phyloP scores from a whole-genome alignment of 2,113 vertebrate genomes.

The Thunnus thynnus region DNA sequence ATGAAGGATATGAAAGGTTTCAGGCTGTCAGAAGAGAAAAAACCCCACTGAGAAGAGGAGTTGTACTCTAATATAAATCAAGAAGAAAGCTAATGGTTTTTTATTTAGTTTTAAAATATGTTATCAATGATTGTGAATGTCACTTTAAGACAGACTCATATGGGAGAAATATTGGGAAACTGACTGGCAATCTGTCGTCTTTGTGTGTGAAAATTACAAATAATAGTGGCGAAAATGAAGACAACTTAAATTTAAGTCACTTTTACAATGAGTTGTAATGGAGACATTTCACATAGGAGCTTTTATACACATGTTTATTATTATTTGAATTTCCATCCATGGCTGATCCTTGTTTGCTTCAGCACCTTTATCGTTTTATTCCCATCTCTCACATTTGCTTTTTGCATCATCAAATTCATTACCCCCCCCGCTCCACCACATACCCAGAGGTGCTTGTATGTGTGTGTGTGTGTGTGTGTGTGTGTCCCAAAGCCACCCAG shows the following conservation, averaged over 20 bases:
- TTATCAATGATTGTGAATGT: conserved; percentile 10
- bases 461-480: conserved; percentile 33
- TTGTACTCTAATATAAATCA: neutral
- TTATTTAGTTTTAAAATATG: conserved; percentile 8
- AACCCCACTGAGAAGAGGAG: conserved; percentile 5
- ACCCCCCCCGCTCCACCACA: neutral
- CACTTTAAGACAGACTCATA: conserved; percentile 18
- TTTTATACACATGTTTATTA: neutral
- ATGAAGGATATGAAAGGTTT: conserved; percentile 62
- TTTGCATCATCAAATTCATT: conserved; percentile 4
- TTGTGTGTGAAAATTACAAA: conserved; percentile 1
- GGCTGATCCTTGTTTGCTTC: neutral
- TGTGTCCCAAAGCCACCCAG: conserved; percentile 47
- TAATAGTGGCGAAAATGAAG: neutral
- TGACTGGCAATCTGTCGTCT: neutral
- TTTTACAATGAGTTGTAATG: too few relatives aligned
- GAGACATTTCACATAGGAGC: neutral
- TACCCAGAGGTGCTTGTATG: conserved; percentile 43
- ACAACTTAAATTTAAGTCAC: too few relatives aligned
- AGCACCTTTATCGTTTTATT: neutral
- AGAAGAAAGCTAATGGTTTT: neutral
- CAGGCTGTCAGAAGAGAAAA: conserved; percentile 34
- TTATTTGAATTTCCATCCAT: neutral
- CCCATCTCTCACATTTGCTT: conserved; percentile 6
- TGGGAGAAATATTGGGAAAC: neutral